These are phyloP conservation scores for Carcina quercana DNA, from an alignment of 2,888 invertebrate species.

Conservation along the genomic window DNA sequence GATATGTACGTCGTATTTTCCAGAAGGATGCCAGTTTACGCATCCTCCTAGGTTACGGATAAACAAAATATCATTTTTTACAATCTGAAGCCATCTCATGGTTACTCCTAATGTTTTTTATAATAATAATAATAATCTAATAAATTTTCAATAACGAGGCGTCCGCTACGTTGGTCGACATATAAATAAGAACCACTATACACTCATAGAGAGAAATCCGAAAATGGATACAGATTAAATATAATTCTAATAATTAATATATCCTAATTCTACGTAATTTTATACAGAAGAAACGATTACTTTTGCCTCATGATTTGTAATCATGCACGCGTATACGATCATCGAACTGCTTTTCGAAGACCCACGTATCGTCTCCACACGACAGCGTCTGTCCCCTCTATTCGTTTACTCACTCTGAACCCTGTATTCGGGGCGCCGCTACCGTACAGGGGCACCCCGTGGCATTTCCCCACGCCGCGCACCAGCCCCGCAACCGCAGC, in stretches of 20 bases:
- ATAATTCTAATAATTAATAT: conserved; percentile 71
- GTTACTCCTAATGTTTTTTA: conserved; percentile 66
- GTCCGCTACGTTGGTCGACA: conserved; percentile 73
- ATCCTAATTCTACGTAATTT: conserved; percentile 63
- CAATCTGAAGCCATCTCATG: conserved; percentile 72
- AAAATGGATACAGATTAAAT: conserved; percentile 72
- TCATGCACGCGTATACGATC: conserved; percentile 72
- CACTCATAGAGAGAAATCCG: conserved; percentile 74
- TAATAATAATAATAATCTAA: conserved; percentile 65
- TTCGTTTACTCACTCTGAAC: conserved; percentile 42
- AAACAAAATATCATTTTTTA: conserved; percentile 67
- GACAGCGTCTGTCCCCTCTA: conserved; percentile 39
- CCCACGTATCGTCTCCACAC: conserved; percentile 48
- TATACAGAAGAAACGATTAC: conserved; percentile 67
- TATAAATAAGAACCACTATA: conserved; percentile 73
- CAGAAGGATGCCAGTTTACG: conserved; percentile 52
- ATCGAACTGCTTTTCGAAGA: conserved; percentile 67
- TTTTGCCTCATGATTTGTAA: conserved; percentile 65
- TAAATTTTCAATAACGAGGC: conserved; percentile 72
- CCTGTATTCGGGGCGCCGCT: conserved; percentile 51
- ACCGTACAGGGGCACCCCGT: conserved; percentile 18
- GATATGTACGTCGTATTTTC: conserved; percentile 52
- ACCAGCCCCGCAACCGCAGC: conserved; percentile 23
- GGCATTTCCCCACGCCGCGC: conserved; percentile 28
- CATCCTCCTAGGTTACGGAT: conserved; percentile 56